Base-by-base conservation (phyloP, 2,888 invertebrate genomes). In the Tiphia femorata region DNA sequence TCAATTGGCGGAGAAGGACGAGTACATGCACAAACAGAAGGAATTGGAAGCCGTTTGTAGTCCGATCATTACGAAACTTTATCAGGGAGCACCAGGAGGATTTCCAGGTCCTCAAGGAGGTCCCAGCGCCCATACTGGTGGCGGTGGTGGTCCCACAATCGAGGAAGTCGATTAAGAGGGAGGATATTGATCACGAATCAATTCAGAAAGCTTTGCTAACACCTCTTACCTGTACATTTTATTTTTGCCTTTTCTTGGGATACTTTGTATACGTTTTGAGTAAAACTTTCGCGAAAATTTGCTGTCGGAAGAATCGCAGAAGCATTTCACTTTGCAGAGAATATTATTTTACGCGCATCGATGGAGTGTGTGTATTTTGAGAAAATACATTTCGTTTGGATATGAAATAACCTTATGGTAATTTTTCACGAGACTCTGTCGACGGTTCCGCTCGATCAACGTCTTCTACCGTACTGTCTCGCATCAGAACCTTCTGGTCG, bases 161-260 rank as follows among this genome's bases (percentile, higher is more conserved):
- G 95, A 95, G 86, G 94, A 95, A 88, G 94, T 95, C 78, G 94
- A 95, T 80, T 92, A 91, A 77, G 55, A 42, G 10, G n/a, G n/a
- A n/a, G n/a, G n/a, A n/a, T n/a, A n/a, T n/a, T n/a, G n/a, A n/a
- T 3, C 10, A 6, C 6, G 29, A 29, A 10, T 6, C 29, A 29
- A 2, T 2, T 6, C 6, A 29, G 29, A 29, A 10, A 29, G 29
- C n/a, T n/a, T n/a, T n/a, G n/a, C n/a, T n/a, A n/a, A n/a, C n/a
- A n/a, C n/a, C n/a, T n/a, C n/a, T n/a, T n/a, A n/a, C n/a, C n/a
- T n/a, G n/a, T n/a, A n/a, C n/a, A n/a, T n/a, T n/a, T n/a, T n/a
- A n/a, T n/a, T n/a, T n/a, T n/a, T n/a, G n/a, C n/a, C n/a, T n/a
- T n/a, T n/a, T n/a, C n/a, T n/a, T n/a, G n/a, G n/a, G n/a, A n/a